Evolutionary conservation across 1,140 invertebrate genomes (phyloP).

Genomic region (Harlomillsia oculata): DNA sequence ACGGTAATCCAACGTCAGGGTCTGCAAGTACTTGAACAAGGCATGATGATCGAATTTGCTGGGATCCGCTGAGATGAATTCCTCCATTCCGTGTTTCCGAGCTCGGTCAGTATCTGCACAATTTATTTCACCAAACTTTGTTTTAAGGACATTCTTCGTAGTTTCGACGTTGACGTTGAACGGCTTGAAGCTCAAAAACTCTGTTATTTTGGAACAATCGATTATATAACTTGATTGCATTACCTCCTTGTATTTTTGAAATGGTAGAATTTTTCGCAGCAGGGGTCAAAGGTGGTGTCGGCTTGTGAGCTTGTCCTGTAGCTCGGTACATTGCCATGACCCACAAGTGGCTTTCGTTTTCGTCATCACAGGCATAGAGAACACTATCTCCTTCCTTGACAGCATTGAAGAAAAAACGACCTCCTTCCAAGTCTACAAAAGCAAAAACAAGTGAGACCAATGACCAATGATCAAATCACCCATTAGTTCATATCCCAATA

Average conservation of each 20-base stretch:
- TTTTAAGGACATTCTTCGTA: neutral
- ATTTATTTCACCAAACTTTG: too few species aligned
- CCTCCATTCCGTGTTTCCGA: slow-evolving; percentile 97
- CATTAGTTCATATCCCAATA: neutral
- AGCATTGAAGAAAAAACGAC: slow-evolving; percentile 93
- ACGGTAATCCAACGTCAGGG: slow-evolving; percentile 84
- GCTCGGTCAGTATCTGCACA: slow-evolving; percentile 84
- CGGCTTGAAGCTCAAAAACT: neutral
- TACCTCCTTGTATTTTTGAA: slow-evolving; percentile 79
- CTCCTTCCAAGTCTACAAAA: slow-evolving; percentile 64
- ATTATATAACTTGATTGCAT: neutral
- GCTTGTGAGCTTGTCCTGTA: slow-evolving; percentile 97
- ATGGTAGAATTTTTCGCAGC: slow-evolving; percentile 77
- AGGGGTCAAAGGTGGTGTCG: slow-evolving; percentile 77
- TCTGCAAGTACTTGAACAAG: slow-evolving; percentile 84
- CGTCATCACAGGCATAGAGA: slow-evolving; percentile 92
- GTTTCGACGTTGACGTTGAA: too few species aligned
- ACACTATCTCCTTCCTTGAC: slow-evolving; percentile 97
- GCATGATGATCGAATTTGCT: slow-evolving; percentile 91
- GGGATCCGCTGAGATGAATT: slow-evolving; percentile 96
- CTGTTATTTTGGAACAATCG: neutral
- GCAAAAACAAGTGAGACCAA: slow-evolving; percentile 4
- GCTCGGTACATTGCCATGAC: slow-evolving; percentile 98
- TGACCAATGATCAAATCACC: neutral
- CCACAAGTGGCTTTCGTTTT: slow-evolving; percentile 97